Evolutionary conservation across 2,113 vertebrate genomes (phyloP), one percentile per base, ranked within the genome.

Genomic region (Scophthalmus maximus): DNA sequence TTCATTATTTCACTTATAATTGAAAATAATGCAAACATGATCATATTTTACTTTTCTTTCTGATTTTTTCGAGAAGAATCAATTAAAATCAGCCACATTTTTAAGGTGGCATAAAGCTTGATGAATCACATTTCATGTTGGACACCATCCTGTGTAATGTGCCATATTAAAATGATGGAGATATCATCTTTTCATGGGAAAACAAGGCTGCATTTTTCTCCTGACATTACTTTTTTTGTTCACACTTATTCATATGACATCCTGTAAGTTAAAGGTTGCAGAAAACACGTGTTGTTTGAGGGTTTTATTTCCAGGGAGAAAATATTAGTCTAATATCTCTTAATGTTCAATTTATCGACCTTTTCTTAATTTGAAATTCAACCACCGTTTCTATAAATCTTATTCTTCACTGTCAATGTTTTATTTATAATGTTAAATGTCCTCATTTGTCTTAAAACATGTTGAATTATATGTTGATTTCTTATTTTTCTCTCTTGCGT

Each of bases 281-380:
- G 6, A 23, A 8, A 46, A 75, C 49, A 69, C 73, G 68, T 69
- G 59, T 58, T 63, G 64, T n/a, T 12, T 36, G 40, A 65, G 30
- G 9, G 25, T 68, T 34, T 53, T 18, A 1, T 34, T 30, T 17
- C 1, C 32, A 29, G 20, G 12, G 12, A 38, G 12, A 9, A 25
- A 67, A 63, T 58, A 63, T 60, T 14, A 27, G 7, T 2, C 18
- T 44, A 18, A 51, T 25, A n/a, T n/a, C n/a, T n/a, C n/a, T n/a
- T n/a, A 51, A 26, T 32, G 40, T 44, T 30, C 1, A 3, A 18
- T 68, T 58, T 55, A 11, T 17, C n/a, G 10, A 7, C 11, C 23
- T 61, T 66, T 25, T 40, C 7, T n/a, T 32, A 0, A 27, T 63
- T 56, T 62, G 1, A 71, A 51, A 23, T n/a, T 22, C 1, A 8